Evolutionary conservation across 2,113 vertebrate species (phyloP).

Genomic region (Stigmatopora nigra): DNA sequence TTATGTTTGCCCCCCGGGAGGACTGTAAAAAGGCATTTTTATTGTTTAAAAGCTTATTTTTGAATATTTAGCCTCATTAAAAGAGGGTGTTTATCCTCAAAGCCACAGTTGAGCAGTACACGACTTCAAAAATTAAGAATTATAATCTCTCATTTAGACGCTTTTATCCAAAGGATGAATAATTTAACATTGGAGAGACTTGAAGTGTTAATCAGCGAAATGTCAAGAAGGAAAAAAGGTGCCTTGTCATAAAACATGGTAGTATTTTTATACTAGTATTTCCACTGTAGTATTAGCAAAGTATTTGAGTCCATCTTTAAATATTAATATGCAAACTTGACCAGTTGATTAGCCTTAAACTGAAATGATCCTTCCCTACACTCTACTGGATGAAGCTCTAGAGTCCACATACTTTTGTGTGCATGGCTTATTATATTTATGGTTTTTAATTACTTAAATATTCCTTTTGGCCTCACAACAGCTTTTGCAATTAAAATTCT

Average conservation of each 20-base stretch:
- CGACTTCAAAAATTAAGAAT: constrained; percentile 53
- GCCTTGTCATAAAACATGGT: constrained; percentile 15
- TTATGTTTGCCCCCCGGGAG: not conserved
- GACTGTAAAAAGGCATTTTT: not conserved
- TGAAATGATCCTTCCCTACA: not conserved
- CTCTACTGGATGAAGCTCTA: not conserved
- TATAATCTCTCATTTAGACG: constrained; percentile 56
- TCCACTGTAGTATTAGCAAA: constrained; percentile 4
- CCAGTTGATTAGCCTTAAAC: not conserved
- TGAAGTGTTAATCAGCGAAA: constrained; percentile 50
- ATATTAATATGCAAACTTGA: constrained; percentile 3
- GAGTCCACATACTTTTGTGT: not conserved
- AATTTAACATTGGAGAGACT: constrained; percentile 59
- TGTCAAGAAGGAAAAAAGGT: constrained; percentile 21
- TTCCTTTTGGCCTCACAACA: not conserved
- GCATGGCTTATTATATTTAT: not conserved
- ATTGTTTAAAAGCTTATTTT: not conserved
- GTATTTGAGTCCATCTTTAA: constrained; percentile 1
- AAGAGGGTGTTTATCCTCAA: constrained; percentile 24
- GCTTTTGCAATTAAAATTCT: not conserved
- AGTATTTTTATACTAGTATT: too few relatives aligned
- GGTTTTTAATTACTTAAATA: not conserved
- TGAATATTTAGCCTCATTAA: constrained; percentile 9
- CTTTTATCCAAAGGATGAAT: constrained; percentile 58
- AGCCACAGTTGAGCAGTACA: not conserved